These are phyloP conservation scores for Suricata suricatta DNA, from an alignment of 2,113 vertebrate genomes.

Conservation along the genomic window DNA sequence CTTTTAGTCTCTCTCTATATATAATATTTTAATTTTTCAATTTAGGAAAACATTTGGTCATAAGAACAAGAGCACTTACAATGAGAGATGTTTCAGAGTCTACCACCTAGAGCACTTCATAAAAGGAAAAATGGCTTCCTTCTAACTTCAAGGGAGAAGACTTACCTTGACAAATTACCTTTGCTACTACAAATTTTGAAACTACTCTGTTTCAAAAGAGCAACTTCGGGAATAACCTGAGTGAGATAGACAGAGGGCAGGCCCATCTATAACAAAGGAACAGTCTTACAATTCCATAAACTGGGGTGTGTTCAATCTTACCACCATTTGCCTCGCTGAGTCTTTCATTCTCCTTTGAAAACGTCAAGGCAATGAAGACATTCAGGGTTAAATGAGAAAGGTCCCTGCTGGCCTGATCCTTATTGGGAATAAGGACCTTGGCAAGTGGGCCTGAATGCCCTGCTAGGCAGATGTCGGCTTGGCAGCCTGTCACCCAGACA, in stretches of 20 bases:
- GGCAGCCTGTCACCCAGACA: conserved; percentile 70
- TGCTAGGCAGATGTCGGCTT: conserved; percentile 74
- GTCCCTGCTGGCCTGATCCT: conserved; percentile 76
- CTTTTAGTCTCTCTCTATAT: conserved; percentile 13
- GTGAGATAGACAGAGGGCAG: conserved; percentile 59
- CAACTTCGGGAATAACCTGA: conserved; percentile 31
- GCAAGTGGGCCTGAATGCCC: conserved; percentile 48
- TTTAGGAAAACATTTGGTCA: conserved; percentile 63
- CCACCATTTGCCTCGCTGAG: conserved; percentile 61
- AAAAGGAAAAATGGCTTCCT: conserved; percentile 4
- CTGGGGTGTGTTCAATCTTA: not conserved
- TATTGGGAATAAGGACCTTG: conserved; percentile 73
- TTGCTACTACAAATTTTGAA: conserved; percentile 51
- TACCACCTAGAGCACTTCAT: not conserved
- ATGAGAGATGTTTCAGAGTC: not conserved
- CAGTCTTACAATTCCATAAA: conserved; percentile 53
- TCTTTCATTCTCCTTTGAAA: conserved; percentile 79
- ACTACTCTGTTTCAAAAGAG: conserved; percentile 76
- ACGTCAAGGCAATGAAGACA: conserved; percentile 80
- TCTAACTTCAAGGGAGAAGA: conserved; percentile 5
- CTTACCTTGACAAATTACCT: conserved; percentile 24
- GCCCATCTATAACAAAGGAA: conserved; percentile 68
- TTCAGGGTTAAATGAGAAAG: conserved; percentile 74
- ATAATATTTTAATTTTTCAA: not conserved
- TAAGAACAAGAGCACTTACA: conserved; percentile 69